phyloP scores from a whole-genome alignment of 2,888 invertebrate genomes.

The Scaptomyza tumidula region DNA sequence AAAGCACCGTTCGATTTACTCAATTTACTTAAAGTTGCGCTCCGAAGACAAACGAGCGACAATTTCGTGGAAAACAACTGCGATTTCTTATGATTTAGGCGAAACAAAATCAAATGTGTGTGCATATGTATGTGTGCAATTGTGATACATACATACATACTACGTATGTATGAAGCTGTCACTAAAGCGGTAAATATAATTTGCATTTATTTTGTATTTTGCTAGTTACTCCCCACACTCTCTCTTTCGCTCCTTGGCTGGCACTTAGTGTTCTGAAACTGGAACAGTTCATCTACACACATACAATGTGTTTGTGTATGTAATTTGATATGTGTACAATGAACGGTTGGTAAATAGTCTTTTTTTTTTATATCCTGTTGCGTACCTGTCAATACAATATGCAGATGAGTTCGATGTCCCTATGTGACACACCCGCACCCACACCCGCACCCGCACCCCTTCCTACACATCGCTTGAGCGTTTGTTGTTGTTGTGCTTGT shows the following conservation, averaged over 20 bases:
- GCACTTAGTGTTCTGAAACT: background rate
- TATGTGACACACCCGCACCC: background rate
- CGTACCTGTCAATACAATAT: constrained; percentile 1
- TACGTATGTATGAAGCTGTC: too few species aligned
- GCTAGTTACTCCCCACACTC: background rate
- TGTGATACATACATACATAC: too few species aligned
- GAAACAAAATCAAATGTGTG: background rate
- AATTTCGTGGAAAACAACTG: background rate
- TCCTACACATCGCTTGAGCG: background rate
- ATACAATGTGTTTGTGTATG: background rate
- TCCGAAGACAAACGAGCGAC: background rate
- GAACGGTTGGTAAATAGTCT: background rate
- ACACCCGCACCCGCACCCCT: background rate
- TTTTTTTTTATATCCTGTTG: constrained; percentile 1
- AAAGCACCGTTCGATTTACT: background rate
- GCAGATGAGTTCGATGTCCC: constrained; percentile 1
- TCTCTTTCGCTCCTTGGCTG: background rate
- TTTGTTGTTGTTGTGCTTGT: constrained; percentile 13
- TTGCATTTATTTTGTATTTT: background rate
- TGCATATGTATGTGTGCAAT: background rate
- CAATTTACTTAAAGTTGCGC: background rate
- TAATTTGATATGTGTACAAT: background rate
- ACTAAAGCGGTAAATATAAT: too few species aligned
- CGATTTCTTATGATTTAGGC: background rate
- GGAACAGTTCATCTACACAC: background rate